Base-by-base conservation (phyloP, 2,888 invertebrate genomes). In the Agriotes lineatus region DNA sequence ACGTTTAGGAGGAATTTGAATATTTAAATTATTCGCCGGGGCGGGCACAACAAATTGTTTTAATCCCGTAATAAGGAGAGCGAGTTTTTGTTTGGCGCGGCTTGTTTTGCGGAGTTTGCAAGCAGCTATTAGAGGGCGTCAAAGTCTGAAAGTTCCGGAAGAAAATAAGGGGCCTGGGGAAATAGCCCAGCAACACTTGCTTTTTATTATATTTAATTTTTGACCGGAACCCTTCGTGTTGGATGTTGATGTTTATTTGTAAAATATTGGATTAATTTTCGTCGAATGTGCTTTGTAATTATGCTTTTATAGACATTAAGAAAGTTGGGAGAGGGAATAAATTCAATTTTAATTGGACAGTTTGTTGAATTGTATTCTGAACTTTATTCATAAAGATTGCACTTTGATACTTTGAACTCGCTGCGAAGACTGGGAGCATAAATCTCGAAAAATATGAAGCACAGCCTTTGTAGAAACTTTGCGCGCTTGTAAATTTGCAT, bases 151-250 rank as follows among this genome's bases (percentile, higher is more conserved):
- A 58, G 58, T 58, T 58, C 30, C 2, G 30, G 19, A 54, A 54
- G 35, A 19, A 39, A 39, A 58, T 58, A 52, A 65, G 44, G 19
- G 52, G 33, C 1, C 52, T 18, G 45, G 18, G 48, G 56, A 61
- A 67, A 68, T 56, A 62, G 45, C 30, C 56, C 22, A 60, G 72
- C 57, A 68, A 57, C 74, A 70, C 63, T 72, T 74, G 74, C 59
- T 67, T 70, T 73, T 73, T 72, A 74, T 74, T 64, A 61, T 67
- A 48, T 67, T 64, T 71, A 70, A 73, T 73, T 72, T 71, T 72
- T 71, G 60, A 52, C 48, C 56, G 25, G 50, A 58, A 61, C 64
- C 48, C 39, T 65, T 60, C 60, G 19, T 64, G 57, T 69, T 71
- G 58, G 60, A 70, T 69, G 72, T 69, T 69, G 71, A 72, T 66